phyloP scores from a whole-genome alignment of 2,797 vertebrate genomes.

The Nyctalus aviator region DNA sequence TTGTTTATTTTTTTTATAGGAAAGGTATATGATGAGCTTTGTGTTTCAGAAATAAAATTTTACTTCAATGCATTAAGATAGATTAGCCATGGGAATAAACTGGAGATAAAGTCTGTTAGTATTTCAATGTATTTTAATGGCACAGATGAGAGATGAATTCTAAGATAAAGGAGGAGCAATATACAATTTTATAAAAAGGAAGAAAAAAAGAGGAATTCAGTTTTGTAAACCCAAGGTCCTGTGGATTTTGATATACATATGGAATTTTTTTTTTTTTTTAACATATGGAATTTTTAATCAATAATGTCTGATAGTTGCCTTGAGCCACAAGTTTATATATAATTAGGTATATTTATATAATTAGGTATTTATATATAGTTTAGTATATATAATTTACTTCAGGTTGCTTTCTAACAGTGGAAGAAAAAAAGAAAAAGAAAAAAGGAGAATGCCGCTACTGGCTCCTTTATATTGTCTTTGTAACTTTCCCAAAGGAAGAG shows the following conservation, averaged over 20 bases:
- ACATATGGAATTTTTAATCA: not conserved
- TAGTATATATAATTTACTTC: not conserved
- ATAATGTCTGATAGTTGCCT: not conserved
- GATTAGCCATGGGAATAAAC: not conserved
- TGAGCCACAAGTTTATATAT: not conserved
- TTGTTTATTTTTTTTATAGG: not conserved
- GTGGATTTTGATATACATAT: not conserved
- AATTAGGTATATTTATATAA: not conserved
- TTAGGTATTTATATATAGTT: too few relatives aligned
- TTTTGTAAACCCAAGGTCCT: not conserved
- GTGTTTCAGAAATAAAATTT: slow-evolving; percentile 12
- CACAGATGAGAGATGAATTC: not conserved
- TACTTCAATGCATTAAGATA: not conserved
- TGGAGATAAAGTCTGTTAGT: not conserved
- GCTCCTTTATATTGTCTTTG: not conserved
- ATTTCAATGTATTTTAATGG: not conserved
- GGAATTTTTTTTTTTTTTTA: too few relatives aligned
- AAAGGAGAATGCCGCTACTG: not conserved
- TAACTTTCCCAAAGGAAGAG: not conserved
- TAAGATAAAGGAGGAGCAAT: not conserved
- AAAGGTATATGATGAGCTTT: not conserved
- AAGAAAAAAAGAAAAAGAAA: not conserved
- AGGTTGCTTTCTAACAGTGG: not conserved
- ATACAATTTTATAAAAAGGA: not conserved
- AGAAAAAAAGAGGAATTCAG: not conserved